Base-by-base conservation (phyloP, 1,140 invertebrate species). In the Pseudomyrmex concolor region DNA sequence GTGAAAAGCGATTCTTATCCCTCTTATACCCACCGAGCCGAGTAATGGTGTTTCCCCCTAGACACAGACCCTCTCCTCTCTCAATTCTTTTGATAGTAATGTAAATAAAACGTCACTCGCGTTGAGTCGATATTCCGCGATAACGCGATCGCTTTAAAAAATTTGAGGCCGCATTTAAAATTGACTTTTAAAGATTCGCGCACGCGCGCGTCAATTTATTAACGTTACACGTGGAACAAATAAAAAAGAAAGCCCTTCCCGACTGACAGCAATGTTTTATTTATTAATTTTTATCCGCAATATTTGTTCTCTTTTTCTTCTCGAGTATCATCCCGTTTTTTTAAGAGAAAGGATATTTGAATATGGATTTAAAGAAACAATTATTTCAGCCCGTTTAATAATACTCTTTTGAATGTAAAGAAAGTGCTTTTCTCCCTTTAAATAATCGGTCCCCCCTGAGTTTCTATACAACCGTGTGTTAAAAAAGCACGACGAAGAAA, bases 1-100 rank as follows among this genome's bases (percentile, higher is more conserved):
- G 34, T 43, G 76, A 57, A 71, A 70, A 70, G 43, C 64, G 43
- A 59, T 80, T 45, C n/a, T 80, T 70, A 70, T 60, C 54, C 66
- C 43, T 34, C 51, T 71, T 71, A 59, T 45, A 48, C 10, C 15
- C 43, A n/a, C 15, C 43, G 22, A 25, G 15, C 25, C 22, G 10
- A 19, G 10, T 80, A 70, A 80, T 57, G 54, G 45, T 25, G 50
- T 57, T 54, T 80, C 48, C 15, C 17, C 7, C 3, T 34, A 34
- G 34, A 78, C 15, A 80, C 10, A 45, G 9, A 70, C 22, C 22
- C 66, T 70, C 51, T 34, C 70, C 43, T 13, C 54, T 78, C 54
- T 13, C 54, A 15, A 59, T 71, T 22, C 43, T 68, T 68, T 25
- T 34, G 12, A 71, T 64, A 64, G 34, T 34, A 17, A 48, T 17